These are phyloP conservation scores for Mayetiola destructor DNA, from an alignment of 2,888 invertebrate genomes.

Conservation along the genomic window DNA sequence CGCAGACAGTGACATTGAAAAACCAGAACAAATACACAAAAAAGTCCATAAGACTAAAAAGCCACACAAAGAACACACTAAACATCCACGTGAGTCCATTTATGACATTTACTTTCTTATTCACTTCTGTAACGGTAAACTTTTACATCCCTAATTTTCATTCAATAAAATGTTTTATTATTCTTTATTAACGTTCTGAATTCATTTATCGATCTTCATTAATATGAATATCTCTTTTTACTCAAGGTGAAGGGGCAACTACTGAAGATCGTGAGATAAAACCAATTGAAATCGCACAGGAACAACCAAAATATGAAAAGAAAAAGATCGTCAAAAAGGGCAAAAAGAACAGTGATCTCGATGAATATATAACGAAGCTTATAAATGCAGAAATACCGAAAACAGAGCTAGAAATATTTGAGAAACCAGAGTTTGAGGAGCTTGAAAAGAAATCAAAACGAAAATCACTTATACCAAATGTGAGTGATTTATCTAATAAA, in stretches of 20 bases:
- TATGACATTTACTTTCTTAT: too few species aligned
- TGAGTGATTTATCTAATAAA: background rate
- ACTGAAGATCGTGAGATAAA: constrained; percentile 25
- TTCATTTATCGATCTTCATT: too few species aligned
- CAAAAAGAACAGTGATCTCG: constrained; percentile 24
- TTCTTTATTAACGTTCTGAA: too few species aligned
- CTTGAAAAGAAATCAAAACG: background rate
- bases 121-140: too few species aligned
- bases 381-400: constrained; percentile 30
- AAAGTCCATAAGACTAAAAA: background rate
- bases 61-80: constrained; percentile 1
- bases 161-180: too few species aligned
- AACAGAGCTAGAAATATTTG: constrained; percentile 17
- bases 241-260: constrained; percentile 25
- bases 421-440: constrained; percentile 13
- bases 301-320: constrained; percentile 3
- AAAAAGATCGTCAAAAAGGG: constrained; percentile 15
- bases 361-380: constrained; percentile 27
- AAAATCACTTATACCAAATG: constrained; percentile 16
- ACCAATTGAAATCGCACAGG: constrained; percentile 20
- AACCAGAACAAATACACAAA: background rate
- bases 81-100: background rate
- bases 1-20: background rate
- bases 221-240: too few species aligned
- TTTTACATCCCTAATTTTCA: too few species aligned